These are phyloP conservation scores for Xiphophorus couchianus DNA, from an alignment of 2,113 vertebrate species.

Conservation along the genomic window DNA sequence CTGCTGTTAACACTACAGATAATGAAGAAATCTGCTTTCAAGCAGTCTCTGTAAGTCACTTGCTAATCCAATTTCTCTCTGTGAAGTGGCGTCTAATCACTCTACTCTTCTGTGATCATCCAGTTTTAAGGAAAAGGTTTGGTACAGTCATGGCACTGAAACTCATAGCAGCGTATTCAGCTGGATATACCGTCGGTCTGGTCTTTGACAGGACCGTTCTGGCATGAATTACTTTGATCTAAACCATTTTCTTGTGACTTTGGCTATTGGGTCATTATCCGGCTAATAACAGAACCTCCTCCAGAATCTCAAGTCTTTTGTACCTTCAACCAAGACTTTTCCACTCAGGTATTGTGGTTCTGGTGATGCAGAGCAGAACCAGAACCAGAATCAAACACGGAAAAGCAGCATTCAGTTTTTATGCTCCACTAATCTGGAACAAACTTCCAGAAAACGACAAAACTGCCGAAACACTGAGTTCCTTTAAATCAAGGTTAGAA, in stretches of 20 bases:
- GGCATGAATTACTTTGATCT: background rate
- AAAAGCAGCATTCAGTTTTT: too few species aligned
- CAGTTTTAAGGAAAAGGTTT: background rate
- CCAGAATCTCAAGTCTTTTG: background rate
- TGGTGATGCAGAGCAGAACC: too few species aligned
- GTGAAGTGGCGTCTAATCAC: slow-evolving; percentile 29
- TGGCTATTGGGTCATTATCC: background rate
- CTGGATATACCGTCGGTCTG: background rate
- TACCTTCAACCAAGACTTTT: background rate
- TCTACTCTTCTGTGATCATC: slow-evolving; percentile 20
- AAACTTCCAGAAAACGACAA: too few species aligned
- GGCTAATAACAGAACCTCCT: background rate
- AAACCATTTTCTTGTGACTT: background rate
- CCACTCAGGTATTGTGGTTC: too few species aligned
- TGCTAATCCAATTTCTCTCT: slow-evolving; percentile 53
- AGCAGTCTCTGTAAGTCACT: slow-evolving; percentile 28
- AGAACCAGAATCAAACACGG: too few species aligned
- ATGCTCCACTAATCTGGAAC: too few species aligned
- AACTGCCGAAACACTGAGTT: too few species aligned
- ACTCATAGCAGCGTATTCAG: background rate
- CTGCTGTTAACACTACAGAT: slow-evolving; percentile 32
- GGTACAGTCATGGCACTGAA: background rate
- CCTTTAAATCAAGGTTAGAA: too few species aligned
- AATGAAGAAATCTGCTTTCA: slow-evolving; percentile 27
- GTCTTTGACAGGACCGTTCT: background rate